Percentiles rank a stretch among this genome's conserved stretches.
phyloP scores from a whole-genome alignment of 2,888 invertebrate genomes.

The Meiosimyza decipiens region DNA sequence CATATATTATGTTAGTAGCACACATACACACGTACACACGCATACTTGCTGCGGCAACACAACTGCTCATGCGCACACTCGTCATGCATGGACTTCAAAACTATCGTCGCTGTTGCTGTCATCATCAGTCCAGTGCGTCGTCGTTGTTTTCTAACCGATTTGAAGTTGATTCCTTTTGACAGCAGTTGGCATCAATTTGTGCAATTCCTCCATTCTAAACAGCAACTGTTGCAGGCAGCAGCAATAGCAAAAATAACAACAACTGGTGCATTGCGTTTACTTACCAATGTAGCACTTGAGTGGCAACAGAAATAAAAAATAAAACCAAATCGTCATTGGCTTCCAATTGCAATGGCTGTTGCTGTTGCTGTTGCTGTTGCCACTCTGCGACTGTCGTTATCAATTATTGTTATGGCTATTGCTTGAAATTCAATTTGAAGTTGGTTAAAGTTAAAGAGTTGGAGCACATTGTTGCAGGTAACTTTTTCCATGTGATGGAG shows the following conservation, averaged over 20 bases:
- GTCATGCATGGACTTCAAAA: slow-evolving; percentile 15
- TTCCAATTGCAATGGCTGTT: background rate
- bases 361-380: background rate
- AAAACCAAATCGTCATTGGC: background rate
- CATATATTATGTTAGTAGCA: background rate
- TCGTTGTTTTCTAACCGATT: slow-evolving; percentile 1
- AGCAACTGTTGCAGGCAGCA: slow-evolving; percentile 16
- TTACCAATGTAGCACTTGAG: slow-evolving; percentile 1
- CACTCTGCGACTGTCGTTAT: slow-evolving; percentile 9
- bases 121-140: background rate
- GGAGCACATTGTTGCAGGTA: no score
- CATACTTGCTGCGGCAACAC: background rate
- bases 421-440: no score
- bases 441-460: no score
- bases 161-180: slow-evolving; percentile 23
- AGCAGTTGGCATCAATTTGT: slow-evolving; percentile 29
- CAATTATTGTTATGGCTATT: slow-evolving; percentile 1
- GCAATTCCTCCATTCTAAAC: background rate
- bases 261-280: slow-evolving; percentile 3
- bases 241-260: background rate
- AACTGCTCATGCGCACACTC: background rate
- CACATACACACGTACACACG: background rate
- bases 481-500: no score
- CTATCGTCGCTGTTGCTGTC: background rate
- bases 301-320: background rate